These are phyloP conservation scores for Thunnus albacares DNA, from an alignment of 2,797 vertebrate species.

Conservation along the genomic window DNA sequence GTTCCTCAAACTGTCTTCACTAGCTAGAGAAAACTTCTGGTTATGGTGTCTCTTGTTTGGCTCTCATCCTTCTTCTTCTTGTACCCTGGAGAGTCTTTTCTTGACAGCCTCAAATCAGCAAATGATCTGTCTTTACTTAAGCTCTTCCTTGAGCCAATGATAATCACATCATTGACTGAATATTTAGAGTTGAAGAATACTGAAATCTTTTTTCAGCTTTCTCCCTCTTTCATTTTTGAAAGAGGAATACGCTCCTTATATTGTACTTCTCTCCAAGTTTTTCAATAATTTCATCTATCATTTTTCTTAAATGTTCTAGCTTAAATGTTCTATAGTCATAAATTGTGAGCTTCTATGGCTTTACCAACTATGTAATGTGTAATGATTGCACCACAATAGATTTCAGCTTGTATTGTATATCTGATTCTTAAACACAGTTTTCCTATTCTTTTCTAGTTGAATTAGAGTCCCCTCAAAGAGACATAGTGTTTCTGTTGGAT, in stretches of 20 bases:
- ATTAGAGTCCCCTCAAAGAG: constrained; percentile 81
- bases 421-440: constrained; percentile 56
- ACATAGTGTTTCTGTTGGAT: constrained; percentile 86
- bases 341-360: not conserved
- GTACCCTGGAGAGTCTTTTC: constrained; percentile 43
- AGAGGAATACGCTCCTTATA: constrained; percentile 23
- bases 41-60: constrained; percentile 53
- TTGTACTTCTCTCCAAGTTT: constrained; percentile 19
- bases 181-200: constrained; percentile 10
- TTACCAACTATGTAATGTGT: constrained; percentile 13
- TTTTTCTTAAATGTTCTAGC: constrained; percentile 28
- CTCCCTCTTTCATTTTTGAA: constrained; percentile 59
- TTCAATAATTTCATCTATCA: not conserved
- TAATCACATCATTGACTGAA: constrained; percentile 71
- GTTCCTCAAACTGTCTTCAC: constrained; percentile 49
- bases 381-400: not conserved
- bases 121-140: constrained; percentile 32
- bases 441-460: constrained; percentile 78
- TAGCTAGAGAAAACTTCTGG: constrained; percentile 37
- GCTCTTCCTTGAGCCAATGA: constrained; percentile 83
- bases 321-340: not conserved
- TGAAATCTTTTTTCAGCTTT: constrained; percentile 13
- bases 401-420: constrained; percentile 19
- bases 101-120: constrained; percentile 38
- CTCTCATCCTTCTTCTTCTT: constrained; percentile 48